Evolutionary conservation across 2,113 vertebrate species (phyloP).

Genomic region (Spheniscus mendiculus): DNA sequence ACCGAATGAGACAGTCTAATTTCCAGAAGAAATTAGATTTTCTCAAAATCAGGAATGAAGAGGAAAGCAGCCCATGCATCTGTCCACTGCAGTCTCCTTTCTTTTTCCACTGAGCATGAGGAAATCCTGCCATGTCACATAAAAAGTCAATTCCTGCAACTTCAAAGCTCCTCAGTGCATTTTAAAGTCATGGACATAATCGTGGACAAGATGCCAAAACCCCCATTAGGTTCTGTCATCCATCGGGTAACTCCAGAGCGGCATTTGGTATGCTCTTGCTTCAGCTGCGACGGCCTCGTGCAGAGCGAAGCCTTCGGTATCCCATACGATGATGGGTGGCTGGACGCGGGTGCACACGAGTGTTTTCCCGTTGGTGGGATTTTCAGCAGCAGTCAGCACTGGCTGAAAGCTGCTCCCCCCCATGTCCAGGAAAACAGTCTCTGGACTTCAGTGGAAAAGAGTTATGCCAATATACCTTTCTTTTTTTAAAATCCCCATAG

Average conservation of each 20-base stretch:
- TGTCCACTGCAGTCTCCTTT: not conserved
- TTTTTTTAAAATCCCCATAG: not conserved
- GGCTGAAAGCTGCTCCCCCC: not conserved
- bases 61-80: not conserved
- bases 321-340: rapidly evolving
- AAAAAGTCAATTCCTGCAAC: not conserved
- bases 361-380: not conserved
- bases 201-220: not conserved
- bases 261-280: not conserved
- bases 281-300: rapidly evolving
- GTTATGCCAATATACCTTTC: not conserved
- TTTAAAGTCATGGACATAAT: not conserved
- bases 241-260: not conserved
- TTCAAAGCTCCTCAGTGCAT: not conserved
- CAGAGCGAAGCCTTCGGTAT: rapidly evolving
- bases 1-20: not conserved
- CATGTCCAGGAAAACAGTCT: not conserved
- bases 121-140: not conserved
- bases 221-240: not conserved
- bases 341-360: rapidly evolving
- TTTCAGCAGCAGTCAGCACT: not conserved
- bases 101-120: not conserved
- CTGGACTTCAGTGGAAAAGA: not conserved
- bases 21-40: not conserved
- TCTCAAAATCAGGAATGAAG: not conserved